phyloP scores from a whole-genome alignment of 2,113 vertebrate species.

The Micronycteris hirsuta region DNA sequence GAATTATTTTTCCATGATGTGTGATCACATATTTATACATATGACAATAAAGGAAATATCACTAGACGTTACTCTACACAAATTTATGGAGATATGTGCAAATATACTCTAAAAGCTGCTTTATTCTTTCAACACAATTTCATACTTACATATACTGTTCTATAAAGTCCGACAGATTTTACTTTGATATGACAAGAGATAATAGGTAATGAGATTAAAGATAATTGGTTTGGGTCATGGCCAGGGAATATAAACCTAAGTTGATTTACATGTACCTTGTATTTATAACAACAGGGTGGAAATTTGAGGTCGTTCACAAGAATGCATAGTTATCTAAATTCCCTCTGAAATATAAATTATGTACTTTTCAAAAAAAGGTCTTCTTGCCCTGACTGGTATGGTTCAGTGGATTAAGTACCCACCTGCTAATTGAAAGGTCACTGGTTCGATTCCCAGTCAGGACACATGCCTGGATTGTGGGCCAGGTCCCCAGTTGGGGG shows the following conservation, averaged over 20 bases:
- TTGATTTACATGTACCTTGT: neutral
- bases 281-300: neutral
- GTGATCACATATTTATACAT: neutral
- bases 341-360: neutral
- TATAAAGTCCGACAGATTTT: neutral
- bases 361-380: neutral
- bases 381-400: neutral
- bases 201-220: neutral
- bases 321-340: neutral
- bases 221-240: neutral
- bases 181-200: neutral
- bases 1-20: neutral
- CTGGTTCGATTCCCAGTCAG: too few species aligned
- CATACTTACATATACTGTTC: neutral
- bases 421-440: too few species aligned
- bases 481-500: too few species aligned
- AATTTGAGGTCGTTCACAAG: neutral
- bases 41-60: neutral
- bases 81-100: neutral
- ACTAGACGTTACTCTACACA: neutral
- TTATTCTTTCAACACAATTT: neutral
- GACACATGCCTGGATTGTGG: too few species aligned
- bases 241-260: neutral
- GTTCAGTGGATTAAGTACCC: too few species aligned
- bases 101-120: neutral